These are phyloP conservation scores for Adrianichthys oophorus DNA, from an alignment of 2,797 vertebrate genomes.

Conservation along the genomic window DNA sequence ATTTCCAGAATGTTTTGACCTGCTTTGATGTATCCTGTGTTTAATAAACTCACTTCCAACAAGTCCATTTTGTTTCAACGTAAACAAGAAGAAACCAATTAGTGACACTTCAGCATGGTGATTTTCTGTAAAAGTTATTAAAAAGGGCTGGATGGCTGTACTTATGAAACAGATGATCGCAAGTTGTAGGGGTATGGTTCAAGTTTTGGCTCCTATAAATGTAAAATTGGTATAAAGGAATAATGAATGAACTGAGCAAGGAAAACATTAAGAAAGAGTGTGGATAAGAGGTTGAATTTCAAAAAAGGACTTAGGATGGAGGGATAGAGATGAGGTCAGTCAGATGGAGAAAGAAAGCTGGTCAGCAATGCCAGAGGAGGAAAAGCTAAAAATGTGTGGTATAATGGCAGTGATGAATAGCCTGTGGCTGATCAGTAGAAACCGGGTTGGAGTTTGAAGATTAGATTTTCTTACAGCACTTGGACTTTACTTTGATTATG, in stretches of 20 bases:
- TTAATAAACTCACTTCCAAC: too few relatives aligned
- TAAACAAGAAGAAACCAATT: too few relatives aligned
- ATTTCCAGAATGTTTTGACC: too few relatives aligned
- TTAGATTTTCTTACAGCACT: slow-evolving; percentile 84
- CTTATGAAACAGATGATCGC: too few relatives aligned
- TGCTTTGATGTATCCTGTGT: too few relatives aligned
- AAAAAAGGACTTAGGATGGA: slow-evolving; percentile 61
- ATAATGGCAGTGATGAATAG: slow-evolving; percentile 85
- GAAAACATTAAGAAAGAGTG: slow-evolving; percentile 48
- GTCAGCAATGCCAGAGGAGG: slow-evolving; percentile 63
- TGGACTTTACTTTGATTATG: slow-evolving; percentile 66
- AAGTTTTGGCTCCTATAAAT: slow-evolving; percentile 39
- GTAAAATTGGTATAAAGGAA: slow-evolving; percentile 48
- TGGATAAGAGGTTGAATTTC: slow-evolving; percentile 70
- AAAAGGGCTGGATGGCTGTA: too few relatives aligned
- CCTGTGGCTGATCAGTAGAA: slow-evolving; percentile 77
- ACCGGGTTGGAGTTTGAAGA: slow-evolving; percentile 82
- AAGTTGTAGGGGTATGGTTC: slow-evolving; percentile 46
- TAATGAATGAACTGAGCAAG: slow-evolving; percentile 62
- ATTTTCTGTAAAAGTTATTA: too few relatives aligned
- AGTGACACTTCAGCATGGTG: too few relatives aligned
- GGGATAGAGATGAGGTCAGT: slow-evolving; percentile 71
- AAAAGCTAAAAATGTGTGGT: slow-evolving; percentile 75
- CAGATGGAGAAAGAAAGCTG: slow-evolving; percentile 63
- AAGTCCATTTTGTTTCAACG: too few relatives aligned